Conservation (phyloP, 2,113 vertebrate species). For the Gadus chalcogrammus region DNA sequence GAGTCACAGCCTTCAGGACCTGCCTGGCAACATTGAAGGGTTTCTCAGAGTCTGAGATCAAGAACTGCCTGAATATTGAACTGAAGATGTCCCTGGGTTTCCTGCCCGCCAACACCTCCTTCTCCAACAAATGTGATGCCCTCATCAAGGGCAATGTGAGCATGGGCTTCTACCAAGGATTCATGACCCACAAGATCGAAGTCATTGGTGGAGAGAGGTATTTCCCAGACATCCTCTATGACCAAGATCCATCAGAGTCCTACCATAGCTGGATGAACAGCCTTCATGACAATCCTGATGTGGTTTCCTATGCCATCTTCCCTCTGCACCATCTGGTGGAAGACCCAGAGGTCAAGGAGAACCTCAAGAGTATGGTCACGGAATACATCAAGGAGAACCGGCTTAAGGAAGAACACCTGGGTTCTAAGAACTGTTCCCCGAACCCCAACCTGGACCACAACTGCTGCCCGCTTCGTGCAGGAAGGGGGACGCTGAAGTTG, state of each 20-base stretch:
- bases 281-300: constrained; percentile 66
- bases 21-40: constrained; percentile 74
- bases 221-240: constrained; percentile 66
- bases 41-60: constrained; percentile 63
- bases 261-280: constrained; percentile 73
- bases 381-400: constrained; percentile 69
- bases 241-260: constrained; percentile 57
- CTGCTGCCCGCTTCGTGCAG: constrained; percentile 69
- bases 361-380: constrained; percentile 52
- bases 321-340: constrained; percentile 71
- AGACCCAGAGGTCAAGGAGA: constrained; percentile 58
- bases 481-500: constrained; percentile 62
- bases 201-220: constrained; percentile 70
- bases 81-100: constrained; percentile 67
- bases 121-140: constrained; percentile 64
- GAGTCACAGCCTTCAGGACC: constrained; percentile 74
- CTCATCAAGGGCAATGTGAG: constrained; percentile 67
- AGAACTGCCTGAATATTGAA: constrained; percentile 72
- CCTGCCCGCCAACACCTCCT: constrained; percentile 57
- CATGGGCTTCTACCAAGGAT: constrained; percentile 72
- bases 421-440: constrained; percentile 57
- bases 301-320: constrained; percentile 70
- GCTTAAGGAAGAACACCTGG: constrained; percentile 44
- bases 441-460: constrained; percentile 69
- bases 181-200: constrained; percentile 72